Percentiles rank a stretch among this genome's conserved stretches.
Conservation (phyloP, 2,888 invertebrate species). For the Scrobipalpa atriplicella region DNA sequence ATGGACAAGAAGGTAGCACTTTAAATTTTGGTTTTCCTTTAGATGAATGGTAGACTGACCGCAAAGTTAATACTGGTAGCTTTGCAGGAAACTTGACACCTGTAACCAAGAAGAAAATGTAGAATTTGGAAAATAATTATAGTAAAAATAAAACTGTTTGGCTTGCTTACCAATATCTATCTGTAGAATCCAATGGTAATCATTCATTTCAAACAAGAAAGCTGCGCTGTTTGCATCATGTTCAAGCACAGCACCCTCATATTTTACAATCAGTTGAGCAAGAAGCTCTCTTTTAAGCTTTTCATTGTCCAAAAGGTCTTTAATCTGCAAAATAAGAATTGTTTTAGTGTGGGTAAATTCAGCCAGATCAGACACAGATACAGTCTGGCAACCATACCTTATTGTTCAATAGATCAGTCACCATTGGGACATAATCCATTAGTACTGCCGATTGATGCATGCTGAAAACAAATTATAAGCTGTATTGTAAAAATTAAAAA, state of each 20-base stretch:
- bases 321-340: constrained; percentile 55
- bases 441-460: constrained; percentile 79
- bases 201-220: constrained; percentile 84
- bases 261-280: constrained; percentile 74
- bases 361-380: background rate
- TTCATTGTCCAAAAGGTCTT: constrained; percentile 69
- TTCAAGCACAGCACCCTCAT: constrained; percentile 75
- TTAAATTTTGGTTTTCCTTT: constrained; percentile 74
- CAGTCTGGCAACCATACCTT: constrained; percentile 59
- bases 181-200: constrained; percentile 84
- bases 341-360: background rate
- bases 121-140: too few relatives aligned
- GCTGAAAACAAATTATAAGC: constrained; percentile 49
- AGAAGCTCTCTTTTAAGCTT: constrained; percentile 71
- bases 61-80: constrained; percentile 75
- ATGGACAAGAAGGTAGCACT: constrained; percentile 67
- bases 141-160: constrained; percentile 6
- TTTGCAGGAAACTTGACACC: constrained; percentile 81
- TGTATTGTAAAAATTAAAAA: background rate
- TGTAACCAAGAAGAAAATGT: constrained; percentile 38
- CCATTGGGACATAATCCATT: constrained; percentile 82
- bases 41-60: constrained; percentile 81
- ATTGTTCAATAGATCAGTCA: constrained; percentile 78
- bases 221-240: constrained; percentile 77
- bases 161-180: constrained; percentile 73